Evolutionary conservation across 2,797 vertebrate genomes (phyloP), one percentile per base, ranked within the genome.

Genomic region (Dromococcyx pavoninus): DNA sequence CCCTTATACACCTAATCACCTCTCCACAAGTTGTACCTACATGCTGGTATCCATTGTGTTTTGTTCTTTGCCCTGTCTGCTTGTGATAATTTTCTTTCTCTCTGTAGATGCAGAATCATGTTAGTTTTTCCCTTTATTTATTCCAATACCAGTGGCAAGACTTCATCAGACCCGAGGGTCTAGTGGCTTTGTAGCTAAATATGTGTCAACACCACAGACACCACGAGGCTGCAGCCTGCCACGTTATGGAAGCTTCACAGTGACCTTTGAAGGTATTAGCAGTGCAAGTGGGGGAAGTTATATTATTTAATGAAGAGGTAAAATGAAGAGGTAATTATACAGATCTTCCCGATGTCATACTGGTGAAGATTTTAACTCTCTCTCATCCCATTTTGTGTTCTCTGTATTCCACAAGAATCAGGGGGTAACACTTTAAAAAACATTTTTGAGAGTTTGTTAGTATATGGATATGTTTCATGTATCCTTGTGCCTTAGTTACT

Each of bases 21-120:
- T 87, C 90, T 93, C 67, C 85, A 83, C 73, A 92, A 94, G 89
- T 77, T 54, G 61, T 82, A 94, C 60, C 50, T 94, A 65, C 25
- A 22, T 77, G 77, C 64, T 64, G 27, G 51, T 71, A 71, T 76
- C 41, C 27, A 64, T 90, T 74, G 83, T 91, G 81, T 77, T 94
- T 88, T 91, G 57, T 61, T 87, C 35, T 94, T 93, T 91, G 28
- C 44, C 62, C 64, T 88, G 37, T 61, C 72, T 89, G 60, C 22
- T 61, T 91, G 65, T 86, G 56, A 44, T 77, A 53, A 74, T 74
- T 37, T 71, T 69, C 28, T 64, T 46, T 88, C 35, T 89, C 32
- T 73, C 25, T 58, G 13, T 56, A 74, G 48, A 71, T 86, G 61
- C 35, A 78, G 82, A 93, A 76, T 54, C 54, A 27, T 54, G 17